Evolutionary conservation across 2,888 invertebrate genomes (phyloP).

Genomic region (Chrysodeixis includens): DNA sequence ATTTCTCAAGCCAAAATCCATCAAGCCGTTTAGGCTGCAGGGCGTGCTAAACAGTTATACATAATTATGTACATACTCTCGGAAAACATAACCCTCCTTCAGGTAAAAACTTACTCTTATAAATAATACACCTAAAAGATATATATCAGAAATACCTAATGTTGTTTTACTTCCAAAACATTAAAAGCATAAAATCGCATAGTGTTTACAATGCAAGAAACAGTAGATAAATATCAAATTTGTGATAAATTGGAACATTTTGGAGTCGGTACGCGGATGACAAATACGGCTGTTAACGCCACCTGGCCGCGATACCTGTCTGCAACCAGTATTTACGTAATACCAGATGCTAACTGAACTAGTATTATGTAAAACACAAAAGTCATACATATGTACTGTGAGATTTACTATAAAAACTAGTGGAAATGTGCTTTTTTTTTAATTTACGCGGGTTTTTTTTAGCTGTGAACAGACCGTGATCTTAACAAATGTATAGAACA

Average conservation of each 20-base stretch:
- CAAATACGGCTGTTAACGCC: constrained; percentile 83
- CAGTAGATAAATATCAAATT: constrained; percentile 75
- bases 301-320: constrained; percentile 80
- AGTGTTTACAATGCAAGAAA: constrained; percentile 58
- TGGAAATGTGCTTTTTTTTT: background rate
- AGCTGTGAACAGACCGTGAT: background rate
- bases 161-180: background rate
- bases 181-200: constrained; percentile 15
- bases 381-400: constrained; percentile 28
- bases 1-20: too few relatives aligned
- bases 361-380: constrained; percentile 49
- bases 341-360: constrained; percentile 59
- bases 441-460: constrained; percentile 6
- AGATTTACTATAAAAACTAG: background rate
- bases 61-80: too few relatives aligned
- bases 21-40: too few relatives aligned
- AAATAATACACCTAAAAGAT: too few relatives aligned
- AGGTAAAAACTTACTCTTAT: too few relatives aligned
- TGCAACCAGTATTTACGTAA: constrained; percentile 71
- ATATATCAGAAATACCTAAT: background rate
- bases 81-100: too few relatives aligned
- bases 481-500: constrained; percentile 27
- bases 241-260: constrained; percentile 81
- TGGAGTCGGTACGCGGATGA: constrained; percentile 76
- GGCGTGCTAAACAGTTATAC: too few relatives aligned